Base-by-base conservation (phyloP, 2,113 vertebrate genomes). In the Aspiorhynchus laticeps region DNA sequence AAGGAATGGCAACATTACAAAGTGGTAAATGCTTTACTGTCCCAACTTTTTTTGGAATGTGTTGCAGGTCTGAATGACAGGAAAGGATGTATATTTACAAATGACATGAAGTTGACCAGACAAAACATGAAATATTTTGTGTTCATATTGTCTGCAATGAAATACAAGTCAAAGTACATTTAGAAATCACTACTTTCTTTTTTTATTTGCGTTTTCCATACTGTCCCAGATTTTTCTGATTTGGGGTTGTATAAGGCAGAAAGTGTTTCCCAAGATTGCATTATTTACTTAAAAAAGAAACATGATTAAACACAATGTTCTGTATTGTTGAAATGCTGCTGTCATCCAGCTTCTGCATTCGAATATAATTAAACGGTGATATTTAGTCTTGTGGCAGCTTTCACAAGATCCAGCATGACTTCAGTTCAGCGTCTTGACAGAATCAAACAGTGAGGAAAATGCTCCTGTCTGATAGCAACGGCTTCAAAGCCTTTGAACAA, bases 401-500 rank as follows among this genome's bases (percentile, higher is more conserved):
- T 24, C 77, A 80, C 2, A 59, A 80, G 51, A 59, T 4, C 51
- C 48, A 36, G 9, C 46, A n/a, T n/a, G 12, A 33, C 78, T 59
- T 67, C 31, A 26, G 43, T n/a, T 6, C 19, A 59, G 53, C 31
- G 10, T 38, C 15, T 38, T 61, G 77, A 59, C 31, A 15, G 31
- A 80, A 24, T 56, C 77, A 80, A n/a, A 80, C 21, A 8, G 28
- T 61, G 4, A 41, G 28, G 9, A 33, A 79, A 79, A 79, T 7
- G 10, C 33, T 31, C 31, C 48, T 79, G 76, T 51, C 15, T 51
- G 26, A 82, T 33, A 53, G 19, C 67, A 36, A 24, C 5, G 10
- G 28, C 41, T 84, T 87, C 82, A 79, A 84, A 84, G 82, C 31
- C 80, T 43, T 33, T 33, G 14, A 83, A 17, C 41, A 46, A 36